phyloP scores from a whole-genome alignment of 35 echinoderm and acorn worm species.

The Patiria miniata region DNA sequence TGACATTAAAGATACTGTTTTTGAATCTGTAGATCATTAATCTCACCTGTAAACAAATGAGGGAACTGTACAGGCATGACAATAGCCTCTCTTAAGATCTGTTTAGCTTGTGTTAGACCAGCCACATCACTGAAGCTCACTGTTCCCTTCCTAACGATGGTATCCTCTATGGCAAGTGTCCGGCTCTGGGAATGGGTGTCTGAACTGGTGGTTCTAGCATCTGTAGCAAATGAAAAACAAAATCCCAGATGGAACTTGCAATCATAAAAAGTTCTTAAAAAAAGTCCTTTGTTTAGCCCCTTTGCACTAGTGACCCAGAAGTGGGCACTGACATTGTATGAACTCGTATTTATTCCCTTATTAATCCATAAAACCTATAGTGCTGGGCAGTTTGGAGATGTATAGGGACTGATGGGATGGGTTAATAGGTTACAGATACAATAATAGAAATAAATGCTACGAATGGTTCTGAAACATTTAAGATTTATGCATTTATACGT shows the following conservation, averaged over 20 bases:
- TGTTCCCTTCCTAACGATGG: conserved; percentile 70
- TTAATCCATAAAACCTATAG: too few relatives aligned
- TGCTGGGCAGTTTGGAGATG: too few relatives aligned
- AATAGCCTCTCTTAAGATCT: conserved; percentile 82
- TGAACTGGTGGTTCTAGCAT: not conserved
- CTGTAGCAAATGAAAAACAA: not conserved
- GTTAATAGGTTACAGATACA: too few relatives aligned
- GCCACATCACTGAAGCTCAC: conserved; percentile 84
- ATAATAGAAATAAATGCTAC: too few relatives aligned
- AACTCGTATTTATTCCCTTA: too few relatives aligned
- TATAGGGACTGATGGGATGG: too few relatives aligned
- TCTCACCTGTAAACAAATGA: conserved; percentile 94
- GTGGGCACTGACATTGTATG: too few relatives aligned
- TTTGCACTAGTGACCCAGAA: too few relatives aligned
- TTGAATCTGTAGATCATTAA: too few relatives aligned
- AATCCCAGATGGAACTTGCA: not conserved
- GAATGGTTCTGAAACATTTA: too few relatives aligned
- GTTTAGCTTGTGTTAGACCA: conserved; percentile 78
- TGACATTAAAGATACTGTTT: too few relatives aligned
- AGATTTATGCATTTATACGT: too few relatives aligned
- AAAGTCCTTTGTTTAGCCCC: not conserved
- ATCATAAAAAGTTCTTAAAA: not conserved
- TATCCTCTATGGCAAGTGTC: conserved; percentile 76
- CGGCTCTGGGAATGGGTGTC: conserved; percentile 14
- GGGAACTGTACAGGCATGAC: conserved; percentile 92